Evolutionary conservation across 1,140 invertebrate species (phyloP), one percentile per base, ranked within the genome.

Genomic region (Heliconius melpomene): DNA sequence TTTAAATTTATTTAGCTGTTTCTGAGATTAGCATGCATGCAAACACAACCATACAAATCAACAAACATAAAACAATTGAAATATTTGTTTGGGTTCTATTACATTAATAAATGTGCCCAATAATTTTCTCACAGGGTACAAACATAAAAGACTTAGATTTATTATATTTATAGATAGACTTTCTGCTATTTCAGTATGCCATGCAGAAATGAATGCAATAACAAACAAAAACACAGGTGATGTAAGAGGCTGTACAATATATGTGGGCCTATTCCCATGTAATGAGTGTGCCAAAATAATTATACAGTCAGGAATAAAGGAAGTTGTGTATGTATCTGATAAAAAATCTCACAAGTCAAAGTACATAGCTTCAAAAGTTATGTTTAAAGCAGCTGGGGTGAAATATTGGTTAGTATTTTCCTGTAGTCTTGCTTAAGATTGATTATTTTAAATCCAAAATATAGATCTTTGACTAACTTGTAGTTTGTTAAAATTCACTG

Each of bases 201-300:
- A 99, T 95, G 99, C 99, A 46, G 99, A 99, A 95, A 95, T 99
- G 92, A 99, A 99, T 95, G 98, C 99, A 16, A 98, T 99, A 80
- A 85, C 99, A 2, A 99, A 99, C 89, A 98, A 97, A 91, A 99
- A 98, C 90, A 95, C 95, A 3, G 94, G 95, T 0, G 96, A 97
- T 94, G 92, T 99, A 0, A 96, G 96, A 85, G 95, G 96, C 81
- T 98, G 98, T 87, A 96, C 95, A 1, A 96, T 99, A 1, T 99
- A 98, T 92, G 97, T 98, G 0, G 97, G 96, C 1, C 90, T 98
- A 9, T 99, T 99, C 93, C 98, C 98, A 0, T 99, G 99, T 89
- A 99, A 99, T 89, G 98, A 99, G 93, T 99, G 99, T 95, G 98
- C 98, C 0, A 99, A 99, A 95, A 94, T 99, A 5, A 98, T 99